A percentile compares a stretch with the other conserved stretches of the same genome.
These are phyloP conservation scores for Gorsachius goisagi DNA, from an alignment of 2,113 vertebrate species.

Conservation along the genomic window DNA sequence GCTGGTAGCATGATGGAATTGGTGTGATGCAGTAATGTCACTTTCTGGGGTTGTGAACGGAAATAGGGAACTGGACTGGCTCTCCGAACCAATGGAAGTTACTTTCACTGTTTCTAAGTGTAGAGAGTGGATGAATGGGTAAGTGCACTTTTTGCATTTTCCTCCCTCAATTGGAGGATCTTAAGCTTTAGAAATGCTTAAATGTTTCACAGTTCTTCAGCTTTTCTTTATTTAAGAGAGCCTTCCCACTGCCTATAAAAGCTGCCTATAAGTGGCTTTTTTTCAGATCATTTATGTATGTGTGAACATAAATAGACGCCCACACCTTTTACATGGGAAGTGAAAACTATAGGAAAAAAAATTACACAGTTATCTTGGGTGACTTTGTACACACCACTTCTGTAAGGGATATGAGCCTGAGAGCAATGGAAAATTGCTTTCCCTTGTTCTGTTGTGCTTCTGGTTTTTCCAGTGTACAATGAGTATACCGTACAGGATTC, in stretches of 20 bases:
- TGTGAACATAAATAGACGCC: not conserved
- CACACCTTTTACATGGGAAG: not conserved
- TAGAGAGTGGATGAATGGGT: not conserved
- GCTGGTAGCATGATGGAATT: not conserved
- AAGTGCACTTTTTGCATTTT: not conserved
- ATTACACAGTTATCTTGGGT: not conserved
- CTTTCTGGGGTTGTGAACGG: not conserved
- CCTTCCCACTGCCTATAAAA: not conserved
- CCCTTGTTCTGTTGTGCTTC: not conserved
- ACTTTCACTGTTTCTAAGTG: not conserved
- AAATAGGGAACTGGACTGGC: not conserved
- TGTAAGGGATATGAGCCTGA: not conserved
- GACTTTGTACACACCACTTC: not conserved
- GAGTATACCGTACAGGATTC: not conserved
- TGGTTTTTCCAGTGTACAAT: not conserved
- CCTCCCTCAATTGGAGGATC: not conserved
- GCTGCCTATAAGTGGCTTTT: not conserved
- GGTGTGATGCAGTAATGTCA: not conserved
- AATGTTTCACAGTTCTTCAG: not conserved
- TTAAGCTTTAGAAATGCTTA: not conserved
- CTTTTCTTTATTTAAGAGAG: not conserved
- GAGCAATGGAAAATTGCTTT: not conserved
- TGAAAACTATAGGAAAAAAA: not conserved
- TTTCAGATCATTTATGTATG: slow-evolving; percentile 8
- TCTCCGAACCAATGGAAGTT: not conserved